These are phyloP conservation scores for Plebejus argus DNA, from an alignment of 2,888 invertebrate species.

Conservation along the genomic window DNA sequence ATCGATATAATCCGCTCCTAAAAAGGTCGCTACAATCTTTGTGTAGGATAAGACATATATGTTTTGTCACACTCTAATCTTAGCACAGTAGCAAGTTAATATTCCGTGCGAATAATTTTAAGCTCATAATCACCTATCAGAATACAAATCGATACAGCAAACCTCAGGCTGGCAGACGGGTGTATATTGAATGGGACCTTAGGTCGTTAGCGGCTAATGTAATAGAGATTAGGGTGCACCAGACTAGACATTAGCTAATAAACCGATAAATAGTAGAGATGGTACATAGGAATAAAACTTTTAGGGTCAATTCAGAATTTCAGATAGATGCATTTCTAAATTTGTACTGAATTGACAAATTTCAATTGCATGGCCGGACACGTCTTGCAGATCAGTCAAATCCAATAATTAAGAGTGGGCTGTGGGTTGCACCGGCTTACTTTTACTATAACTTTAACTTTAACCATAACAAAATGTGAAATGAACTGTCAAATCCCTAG, in stretches of 20 bases:
- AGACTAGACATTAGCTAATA: conserved; percentile 8
- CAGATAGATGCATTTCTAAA: too few species aligned
- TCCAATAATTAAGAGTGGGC: too few species aligned
- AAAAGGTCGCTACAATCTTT: neutral
- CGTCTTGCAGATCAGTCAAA: too few species aligned
- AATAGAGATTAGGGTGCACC: conserved; percentile 16
- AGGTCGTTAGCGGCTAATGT: conserved; percentile 1
- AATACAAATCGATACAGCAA: conserved; percentile 21
- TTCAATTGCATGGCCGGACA: too few species aligned
- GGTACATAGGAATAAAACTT: neutral
- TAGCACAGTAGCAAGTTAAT: conserved; percentile 5
- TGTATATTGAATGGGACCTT: neutral
- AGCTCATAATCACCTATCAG: conserved; percentile 21
- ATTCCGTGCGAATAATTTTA: conserved; percentile 24
- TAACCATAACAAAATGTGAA: too few species aligned
- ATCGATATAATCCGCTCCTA: neutral
- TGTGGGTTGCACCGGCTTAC: too few species aligned
- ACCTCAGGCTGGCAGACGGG: neutral
- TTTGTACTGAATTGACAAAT: too few species aligned
- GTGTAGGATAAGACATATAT: conserved; percentile 13
- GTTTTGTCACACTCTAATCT: conserved; percentile 19
- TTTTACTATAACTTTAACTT: too few species aligned
- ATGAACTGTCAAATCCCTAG: too few species aligned
- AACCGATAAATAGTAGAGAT: neutral
- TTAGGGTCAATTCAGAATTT: too few species aligned